Conservation (phyloP, 2,888 invertebrate genomes). For the Rhagonycha fulva region DNA sequence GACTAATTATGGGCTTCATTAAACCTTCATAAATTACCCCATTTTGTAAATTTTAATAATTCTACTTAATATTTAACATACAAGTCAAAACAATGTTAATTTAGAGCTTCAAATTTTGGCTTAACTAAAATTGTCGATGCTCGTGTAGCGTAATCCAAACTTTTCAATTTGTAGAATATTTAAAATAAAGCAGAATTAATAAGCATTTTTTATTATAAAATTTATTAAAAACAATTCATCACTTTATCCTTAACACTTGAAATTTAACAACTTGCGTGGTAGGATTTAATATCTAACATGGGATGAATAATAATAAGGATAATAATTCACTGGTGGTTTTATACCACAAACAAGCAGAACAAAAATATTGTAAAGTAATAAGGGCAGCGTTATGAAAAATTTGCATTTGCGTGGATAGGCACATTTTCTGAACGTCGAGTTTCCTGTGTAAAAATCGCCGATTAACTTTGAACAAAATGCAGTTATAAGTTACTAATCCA, state of each 20-base stretch:
- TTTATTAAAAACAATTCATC: not conserved
- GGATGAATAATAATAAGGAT: not conserved
- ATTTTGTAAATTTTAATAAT: not conserved
- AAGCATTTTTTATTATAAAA: not conserved
- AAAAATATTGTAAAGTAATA: not conserved
- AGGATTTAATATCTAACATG: not conserved
- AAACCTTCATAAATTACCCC: not conserved
- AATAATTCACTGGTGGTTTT: not conserved
- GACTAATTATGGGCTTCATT: not conserved
- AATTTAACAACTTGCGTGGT: not conserved
- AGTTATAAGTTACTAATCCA: not conserved
- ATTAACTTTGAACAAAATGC: not conserved
- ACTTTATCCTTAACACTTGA: not conserved
- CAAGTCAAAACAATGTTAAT: not conserved
- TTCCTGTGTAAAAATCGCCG: not conserved
- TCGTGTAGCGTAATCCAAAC: not conserved
- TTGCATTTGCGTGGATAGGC: not conserved
- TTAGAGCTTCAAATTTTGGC: not conserved
- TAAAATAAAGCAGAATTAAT: not conserved
- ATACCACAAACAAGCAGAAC: not conserved
- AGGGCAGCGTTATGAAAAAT: not conserved
- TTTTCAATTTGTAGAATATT: not conserved
- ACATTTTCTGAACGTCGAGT: not conserved
- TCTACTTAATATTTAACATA: not conserved
- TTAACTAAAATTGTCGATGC: not conserved